These are phyloP conservation scores for Zaprionus lineosus DNA, from an alignment of 2,888 invertebrate species.

Conservation along the genomic window DNA sequence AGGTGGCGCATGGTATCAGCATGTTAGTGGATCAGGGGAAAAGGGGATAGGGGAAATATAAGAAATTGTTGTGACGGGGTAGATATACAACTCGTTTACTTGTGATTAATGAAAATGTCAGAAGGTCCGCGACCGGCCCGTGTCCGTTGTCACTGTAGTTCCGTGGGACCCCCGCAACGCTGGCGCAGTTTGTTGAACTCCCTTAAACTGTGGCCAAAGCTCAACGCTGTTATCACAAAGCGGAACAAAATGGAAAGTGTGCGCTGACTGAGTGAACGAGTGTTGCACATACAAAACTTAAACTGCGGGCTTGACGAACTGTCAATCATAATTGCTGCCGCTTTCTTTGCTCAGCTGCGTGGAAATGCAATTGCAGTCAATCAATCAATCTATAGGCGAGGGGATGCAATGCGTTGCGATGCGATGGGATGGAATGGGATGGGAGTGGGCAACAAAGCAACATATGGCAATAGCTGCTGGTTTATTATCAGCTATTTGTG, in stretches of 20 bases:
- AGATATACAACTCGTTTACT: too few relatives aligned
- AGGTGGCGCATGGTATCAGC: too few relatives aligned
- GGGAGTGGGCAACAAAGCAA: too few relatives aligned
- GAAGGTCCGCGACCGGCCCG: constrained; percentile 51
- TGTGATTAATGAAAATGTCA: constrained; percentile 76
- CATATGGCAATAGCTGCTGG: constrained; percentile 61
- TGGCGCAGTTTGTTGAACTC: constrained; percentile 73
- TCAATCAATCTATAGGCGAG: constrained; percentile 55
- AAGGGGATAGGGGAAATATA: too few relatives aligned
- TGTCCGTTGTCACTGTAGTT: background rate
- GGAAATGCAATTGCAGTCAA: constrained; percentile 45
- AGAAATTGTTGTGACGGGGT: too few relatives aligned
- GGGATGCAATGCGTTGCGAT: too few relatives aligned
- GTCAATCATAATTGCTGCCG: constrained; percentile 71
- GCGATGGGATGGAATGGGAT: too few relatives aligned
- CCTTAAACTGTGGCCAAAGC: constrained; percentile 22
- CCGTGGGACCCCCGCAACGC: background rate
- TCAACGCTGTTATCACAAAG: constrained; percentile 54
- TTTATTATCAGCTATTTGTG: constrained; percentile 37
- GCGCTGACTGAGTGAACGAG: constrained; percentile 5
- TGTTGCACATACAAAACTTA: constrained; percentile 7
- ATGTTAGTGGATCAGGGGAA: too few relatives aligned
- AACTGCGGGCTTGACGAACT: constrained; percentile 50
- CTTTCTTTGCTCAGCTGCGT: constrained; percentile 38
- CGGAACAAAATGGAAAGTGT: constrained; percentile 70